Base-by-base conservation (phyloP, 2,888 invertebrate genomes). In the Limenitis arthemis region DNA sequence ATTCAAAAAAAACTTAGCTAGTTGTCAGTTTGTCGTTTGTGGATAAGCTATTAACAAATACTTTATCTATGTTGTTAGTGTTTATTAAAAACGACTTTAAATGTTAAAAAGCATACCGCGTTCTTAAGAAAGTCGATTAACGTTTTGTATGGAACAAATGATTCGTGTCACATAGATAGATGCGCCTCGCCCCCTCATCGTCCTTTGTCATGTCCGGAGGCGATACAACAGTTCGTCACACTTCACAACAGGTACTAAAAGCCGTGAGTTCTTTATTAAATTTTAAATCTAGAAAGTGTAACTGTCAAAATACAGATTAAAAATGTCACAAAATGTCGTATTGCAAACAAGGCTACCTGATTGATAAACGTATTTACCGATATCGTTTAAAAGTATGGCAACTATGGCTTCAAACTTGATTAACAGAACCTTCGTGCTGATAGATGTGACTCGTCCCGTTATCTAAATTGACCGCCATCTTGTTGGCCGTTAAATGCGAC, bases 1-100 rank as follows among this genome's bases (percentile, higher is more conserved):
- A 82, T 77, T 72, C 79, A 67, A 74, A 48, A n/a, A n/a, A 75
- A 75, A 70, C 65, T 76, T 79, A 79, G 77, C 73, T 81, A 80
- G 77, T 72, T 79, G 77, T 81, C 79, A 67, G 77, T 81, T 79
- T 68, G 73, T 73, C 68, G 64, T 77, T 72, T 69, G 68, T 73
- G 70, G 65, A 64, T 75, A 75, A 75, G 73, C 65, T 20, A 20
- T 20, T 3, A 20, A 20, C 2, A 20, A 20, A 20, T 20, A 20
- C 20, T 20, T 20, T 20, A 3, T 20, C 20, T 20, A 20, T 20
- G 20, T 20, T 20, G 20, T 20, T 20, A 20, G 1, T 20, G 20
- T 1, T 20, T 20, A 4, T 20, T 20, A 20, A n/a, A n/a, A n/a
- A n/a, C n/a, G n/a, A n/a, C n/a, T n/a, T n/a, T n/a, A n/a, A n/a